A percentile compares a stretch with the other conserved stretches of the same genome.
These are phyloP conservation scores for Reinhardtius hippoglossoides DNA, from an alignment of 2,113 vertebrate species.

Conservation along the genomic window DNA sequence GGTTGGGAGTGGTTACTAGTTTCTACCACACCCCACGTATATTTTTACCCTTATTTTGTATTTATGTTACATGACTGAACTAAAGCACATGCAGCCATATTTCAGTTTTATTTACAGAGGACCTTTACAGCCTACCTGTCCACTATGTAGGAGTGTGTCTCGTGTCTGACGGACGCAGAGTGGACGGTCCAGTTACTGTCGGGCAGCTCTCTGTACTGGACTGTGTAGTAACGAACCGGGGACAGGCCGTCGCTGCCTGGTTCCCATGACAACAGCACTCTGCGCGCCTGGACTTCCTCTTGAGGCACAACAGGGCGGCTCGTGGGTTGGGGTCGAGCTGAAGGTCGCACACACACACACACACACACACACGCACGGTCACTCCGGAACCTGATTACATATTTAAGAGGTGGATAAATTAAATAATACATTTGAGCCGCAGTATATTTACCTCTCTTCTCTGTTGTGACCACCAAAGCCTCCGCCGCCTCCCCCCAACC, in stretches of 20 bases:
- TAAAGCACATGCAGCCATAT: too few relatives aligned
- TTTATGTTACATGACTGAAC: too few relatives aligned
- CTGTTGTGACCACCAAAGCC: slow-evolving; percentile 95
- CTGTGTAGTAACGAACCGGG: slow-evolving; percentile 93
- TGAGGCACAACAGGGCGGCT: slow-evolving; percentile 88
- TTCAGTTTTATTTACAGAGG: too few relatives aligned
- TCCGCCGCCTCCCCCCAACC: slow-evolving; percentile 96
- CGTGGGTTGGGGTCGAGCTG: slow-evolving; percentile 93
- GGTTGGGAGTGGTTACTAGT: too few relatives aligned
- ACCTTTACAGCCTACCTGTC: slow-evolving; percentile 85
- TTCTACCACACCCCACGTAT: too few relatives aligned
- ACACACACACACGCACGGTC: not conserved
- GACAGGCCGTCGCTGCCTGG: slow-evolving; percentile 96
- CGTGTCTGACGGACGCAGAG: slow-evolving; percentile 88
- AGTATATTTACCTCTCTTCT: slow-evolving; percentile 90
- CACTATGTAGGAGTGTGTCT: slow-evolving; percentile 88
- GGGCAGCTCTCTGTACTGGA: slow-evolving; percentile 93
- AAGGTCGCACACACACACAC: slow-evolving; percentile 26
- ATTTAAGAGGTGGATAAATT: slow-evolving; percentile 19
- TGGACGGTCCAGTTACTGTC: slow-evolving; percentile 88
- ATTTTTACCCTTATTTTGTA: too few relatives aligned
- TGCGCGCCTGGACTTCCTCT: slow-evolving; percentile 85
- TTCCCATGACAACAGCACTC: slow-evolving; percentile 94
- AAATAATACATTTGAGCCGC: slow-evolving; percentile 14
- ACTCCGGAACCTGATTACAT: slow-evolving; percentile 17